These are phyloP conservation scores for Axinella damicornis DNA, from an alignment of 37 sponge, comb jelly and placozoan genomes.

Conservation along the genomic window DNA sequence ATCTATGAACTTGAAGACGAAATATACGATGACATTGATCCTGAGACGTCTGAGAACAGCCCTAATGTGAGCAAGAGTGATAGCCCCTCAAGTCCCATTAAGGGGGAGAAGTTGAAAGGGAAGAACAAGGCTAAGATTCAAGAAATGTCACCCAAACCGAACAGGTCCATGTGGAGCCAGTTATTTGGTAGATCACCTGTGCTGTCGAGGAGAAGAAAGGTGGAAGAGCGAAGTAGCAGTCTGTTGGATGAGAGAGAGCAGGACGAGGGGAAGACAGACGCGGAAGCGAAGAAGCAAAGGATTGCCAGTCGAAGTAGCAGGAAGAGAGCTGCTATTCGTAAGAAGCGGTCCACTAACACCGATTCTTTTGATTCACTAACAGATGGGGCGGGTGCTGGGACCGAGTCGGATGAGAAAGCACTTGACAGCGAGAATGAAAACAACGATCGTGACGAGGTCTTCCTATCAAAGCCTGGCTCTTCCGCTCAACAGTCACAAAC, in stretches of 20 bases:
- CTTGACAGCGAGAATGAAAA: not conserved
- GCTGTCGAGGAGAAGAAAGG: not conserved
- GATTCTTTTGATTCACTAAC: not conserved
- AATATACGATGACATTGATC: too few species aligned
- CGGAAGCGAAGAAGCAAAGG: not conserved
- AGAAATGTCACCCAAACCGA: not conserved
- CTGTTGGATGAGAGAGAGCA: not conserved
- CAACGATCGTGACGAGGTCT: not conserved
- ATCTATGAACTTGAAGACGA: too few species aligned
- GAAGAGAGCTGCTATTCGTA: slow-evolving; percentile 2
- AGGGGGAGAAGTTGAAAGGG: too few species aligned
- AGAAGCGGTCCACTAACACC: not conserved
- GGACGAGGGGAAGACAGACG: not conserved
- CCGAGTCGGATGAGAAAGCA: not conserved
- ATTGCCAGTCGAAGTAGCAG: not conserved
- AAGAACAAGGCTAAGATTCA: not conserved
- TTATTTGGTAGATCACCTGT: not conserved
- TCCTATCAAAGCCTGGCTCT: not conserved
- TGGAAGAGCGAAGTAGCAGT: not conserved
- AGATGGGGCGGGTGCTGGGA: not conserved
- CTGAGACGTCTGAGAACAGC: too few species aligned
- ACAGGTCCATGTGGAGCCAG: not conserved
- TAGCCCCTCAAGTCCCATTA: too few species aligned
- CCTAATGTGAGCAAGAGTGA: too few species aligned
- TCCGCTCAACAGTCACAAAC: not conserved